Conservation (phyloP, 2,113 vertebrate genomes). For the Turnix velox region DNA sequence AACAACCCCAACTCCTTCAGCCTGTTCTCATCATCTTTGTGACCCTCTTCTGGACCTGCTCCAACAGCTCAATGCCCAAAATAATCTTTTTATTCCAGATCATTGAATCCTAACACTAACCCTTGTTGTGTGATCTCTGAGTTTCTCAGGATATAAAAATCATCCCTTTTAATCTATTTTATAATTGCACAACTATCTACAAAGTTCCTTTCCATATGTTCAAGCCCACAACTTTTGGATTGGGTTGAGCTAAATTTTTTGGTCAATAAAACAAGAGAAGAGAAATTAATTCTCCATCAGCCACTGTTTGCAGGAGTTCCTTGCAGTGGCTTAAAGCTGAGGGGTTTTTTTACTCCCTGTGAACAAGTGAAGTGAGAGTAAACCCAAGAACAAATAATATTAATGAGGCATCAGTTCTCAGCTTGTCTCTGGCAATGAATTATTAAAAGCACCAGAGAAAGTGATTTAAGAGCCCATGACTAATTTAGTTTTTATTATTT, state of each 20-base stretch:
- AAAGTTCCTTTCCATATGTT: background rate
- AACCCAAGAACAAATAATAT: conserved; percentile 71
- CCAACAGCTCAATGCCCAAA: background rate
- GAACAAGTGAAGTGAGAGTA: conserved; percentile 50
- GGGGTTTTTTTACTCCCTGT: conserved; percentile 35
- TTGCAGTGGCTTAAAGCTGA: conserved; percentile 63
- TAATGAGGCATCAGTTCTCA: conserved; percentile 70
- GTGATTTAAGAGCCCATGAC: conserved; percentile 71
- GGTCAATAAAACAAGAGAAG: conserved; percentile 46
- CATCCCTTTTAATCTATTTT: background rate
- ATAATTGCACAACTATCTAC: background rate
- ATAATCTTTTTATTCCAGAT: too few relatives aligned
- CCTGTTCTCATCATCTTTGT: too few relatives aligned
- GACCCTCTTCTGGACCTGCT: too few relatives aligned
- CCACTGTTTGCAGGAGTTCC: conserved; percentile 27
- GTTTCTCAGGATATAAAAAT: background rate
- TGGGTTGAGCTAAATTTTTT: background rate
- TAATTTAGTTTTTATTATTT: conserved; percentile 79
- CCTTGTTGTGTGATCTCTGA: background rate
- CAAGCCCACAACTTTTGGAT: background rate
- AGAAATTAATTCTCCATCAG: conserved; percentile 53
- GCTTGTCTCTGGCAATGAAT: conserved; percentile 70
- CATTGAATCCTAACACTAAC: too few relatives aligned
- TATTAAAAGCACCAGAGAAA: conserved; percentile 71
- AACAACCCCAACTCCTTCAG: too few relatives aligned